phyloP scores from a whole-genome alignment of 1,140 invertebrate genomes.

The Agraylea sexmaculata region DNA sequence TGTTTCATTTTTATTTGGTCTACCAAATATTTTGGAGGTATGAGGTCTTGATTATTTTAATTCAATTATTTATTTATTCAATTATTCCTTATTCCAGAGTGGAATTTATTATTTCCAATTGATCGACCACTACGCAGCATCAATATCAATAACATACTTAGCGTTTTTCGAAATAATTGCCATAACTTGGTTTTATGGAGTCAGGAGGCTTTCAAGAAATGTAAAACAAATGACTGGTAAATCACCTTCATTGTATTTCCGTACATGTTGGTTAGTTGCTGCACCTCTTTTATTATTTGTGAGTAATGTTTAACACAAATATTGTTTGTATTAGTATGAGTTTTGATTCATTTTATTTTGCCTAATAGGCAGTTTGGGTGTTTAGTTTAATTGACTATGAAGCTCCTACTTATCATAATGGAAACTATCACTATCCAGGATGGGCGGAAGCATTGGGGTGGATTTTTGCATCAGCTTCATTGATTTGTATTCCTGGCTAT shows the following conservation, averaged over 20 bases:
- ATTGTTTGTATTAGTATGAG: constrained; percentile 3
- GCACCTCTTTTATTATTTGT: constrained; percentile 72
- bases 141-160: constrained; percentile 80
- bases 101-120: constrained; percentile 89
- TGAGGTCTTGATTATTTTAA: constrained; percentile 11
- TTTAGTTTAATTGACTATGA: constrained; percentile 79
- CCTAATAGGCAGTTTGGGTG: constrained; percentile 67
- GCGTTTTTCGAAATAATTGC: constrained; percentile 87
- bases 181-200: constrained; percentile 87
- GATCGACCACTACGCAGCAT: constrained; percentile 85
- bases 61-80: constrained; percentile 6
- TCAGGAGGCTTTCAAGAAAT: constrained; percentile 62
- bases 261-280: constrained; percentile 72
- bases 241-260: constrained; percentile 66
- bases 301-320: constrained; percentile 24
- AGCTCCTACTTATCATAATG: constrained; percentile 66
- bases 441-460: constrained; percentile 84
- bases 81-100: constrained; percentile 51
- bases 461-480: constrained; percentile 67
- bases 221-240: constrained; percentile 79
- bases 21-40: constrained; percentile 75
- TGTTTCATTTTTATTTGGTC: constrained; percentile 69
- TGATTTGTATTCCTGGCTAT: constrained; percentile 76
- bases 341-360: constrained; percentile 6
- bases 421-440: constrained; percentile 62